Conservation (phyloP, 2,113 vertebrate species). For the Thinocorus orbignyianus region DNA sequence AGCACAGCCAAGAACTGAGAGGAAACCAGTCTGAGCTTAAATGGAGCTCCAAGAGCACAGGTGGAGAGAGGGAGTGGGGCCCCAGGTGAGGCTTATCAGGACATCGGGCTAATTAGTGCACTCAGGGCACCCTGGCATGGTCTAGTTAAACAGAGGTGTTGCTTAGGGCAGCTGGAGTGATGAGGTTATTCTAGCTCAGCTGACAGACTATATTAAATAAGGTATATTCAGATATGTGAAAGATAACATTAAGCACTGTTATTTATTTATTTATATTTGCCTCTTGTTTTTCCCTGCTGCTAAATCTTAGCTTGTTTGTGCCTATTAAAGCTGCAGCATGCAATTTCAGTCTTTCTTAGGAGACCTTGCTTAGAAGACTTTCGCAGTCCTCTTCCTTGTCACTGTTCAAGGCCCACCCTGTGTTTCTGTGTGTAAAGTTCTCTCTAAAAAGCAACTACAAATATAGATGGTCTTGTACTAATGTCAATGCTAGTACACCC, state of each 20-base stretch:
- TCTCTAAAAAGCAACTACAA: not conserved
- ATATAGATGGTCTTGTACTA: not conserved
- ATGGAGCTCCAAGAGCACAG: fast-evolving
- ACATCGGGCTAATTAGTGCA: not conserved
- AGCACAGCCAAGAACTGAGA: fast-evolving
- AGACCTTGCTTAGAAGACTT: not conserved
- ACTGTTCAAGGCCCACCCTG: fast-evolving
- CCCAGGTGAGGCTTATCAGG: not conserved
- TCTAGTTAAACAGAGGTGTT: fast-evolving
- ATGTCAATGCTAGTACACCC: no score
- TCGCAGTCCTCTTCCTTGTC: not conserved
- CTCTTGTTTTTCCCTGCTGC: fast-evolving
- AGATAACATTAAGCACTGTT: no score
- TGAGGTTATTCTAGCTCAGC: not conserved
- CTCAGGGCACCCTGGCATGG: fast-evolving
- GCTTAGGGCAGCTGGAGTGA: fast-evolving
- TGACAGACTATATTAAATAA: fast-evolving
- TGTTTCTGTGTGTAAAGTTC: not conserved
- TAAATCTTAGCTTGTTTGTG: fast-evolving
- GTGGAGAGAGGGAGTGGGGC: not conserved
- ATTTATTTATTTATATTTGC: fast-evolving
- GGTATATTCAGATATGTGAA: fast-evolving
- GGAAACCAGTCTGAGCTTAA: fast-evolving
- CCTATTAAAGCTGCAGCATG: not conserved
- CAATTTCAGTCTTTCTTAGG: fast-evolving